Evolutionary conservation across 2,888 invertebrate species (phyloP), one percentile per base, ranked within the genome.

Genomic region (Ferdinandea cuprea): DNA sequence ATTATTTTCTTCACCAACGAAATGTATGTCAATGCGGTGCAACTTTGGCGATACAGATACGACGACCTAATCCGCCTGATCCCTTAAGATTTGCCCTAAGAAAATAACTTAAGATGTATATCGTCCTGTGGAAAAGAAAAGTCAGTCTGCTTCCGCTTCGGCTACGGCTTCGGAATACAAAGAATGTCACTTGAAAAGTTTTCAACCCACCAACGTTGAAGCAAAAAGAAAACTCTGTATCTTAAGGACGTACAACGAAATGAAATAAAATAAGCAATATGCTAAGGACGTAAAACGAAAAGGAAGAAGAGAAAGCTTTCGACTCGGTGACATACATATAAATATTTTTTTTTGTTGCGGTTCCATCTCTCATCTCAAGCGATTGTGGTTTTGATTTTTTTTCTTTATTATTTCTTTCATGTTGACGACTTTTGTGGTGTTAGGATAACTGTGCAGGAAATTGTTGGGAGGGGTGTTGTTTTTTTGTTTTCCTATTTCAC

Each of bases 61-160:
- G 30, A 69, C 65, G 30, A 69, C 65, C 71, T 65, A 65, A 76
- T 76, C 80, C 59, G 9, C 11, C 44, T 71, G 80, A 81, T 81
- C 80, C 71, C 69, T 65, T 65, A 52, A 76, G 76, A 76, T 71
- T 17, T 44, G 44, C 9, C 30, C 65, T 59, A 65, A 35, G 76
- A 74, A 65, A 65, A 63, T 13, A 65, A 66, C 59, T 59, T 61
- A 59, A 77, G 76, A 81, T 66, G 71, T 59, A 76, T 71, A 76
- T 77, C 44, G 35, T 61, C 46, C 66, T 61, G 66, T 15, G 15
- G 66, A 65, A 58, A 66, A 59, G 52, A 54, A 76, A 81, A 74
- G 63, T 68, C 79, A 68, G 61, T 73, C 42, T 25, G 25, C 42
- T 40, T n/a, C 28, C 2, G 15, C 6, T 25, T n/a, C n/a, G n/a